Evolutionary conservation across 2,113 vertebrate species (phyloP).

Genomic region (Notiomystis cincta): DNA sequence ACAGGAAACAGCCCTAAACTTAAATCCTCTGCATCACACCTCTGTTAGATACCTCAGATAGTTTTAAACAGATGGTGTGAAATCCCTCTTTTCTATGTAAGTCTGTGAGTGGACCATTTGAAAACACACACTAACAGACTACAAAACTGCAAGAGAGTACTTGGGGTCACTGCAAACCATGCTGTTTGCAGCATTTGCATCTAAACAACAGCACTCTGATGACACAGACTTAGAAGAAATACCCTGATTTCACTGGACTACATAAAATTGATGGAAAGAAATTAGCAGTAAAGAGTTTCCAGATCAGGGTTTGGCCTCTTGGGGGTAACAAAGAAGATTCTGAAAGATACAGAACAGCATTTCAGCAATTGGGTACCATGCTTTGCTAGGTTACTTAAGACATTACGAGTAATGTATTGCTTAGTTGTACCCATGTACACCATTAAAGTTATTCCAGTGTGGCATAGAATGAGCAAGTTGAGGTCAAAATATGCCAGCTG

Average conservation of each 20-base stretch:
- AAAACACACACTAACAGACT: background rate
- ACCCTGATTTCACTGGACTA: constrained; percentile 44
- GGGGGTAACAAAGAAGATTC: constrained; percentile 67
- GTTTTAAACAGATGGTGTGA: background rate
- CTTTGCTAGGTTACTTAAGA: constrained; percentile 69
- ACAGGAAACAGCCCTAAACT: background rate
- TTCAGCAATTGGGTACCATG: constrained; percentile 59
- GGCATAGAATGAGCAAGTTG: constrained; percentile 61
- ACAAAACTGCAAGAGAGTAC: background rate
- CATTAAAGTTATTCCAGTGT: constrained; percentile 74
- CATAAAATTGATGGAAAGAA: constrained; percentile 64
- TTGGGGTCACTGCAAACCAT: background rate
- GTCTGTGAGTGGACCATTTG: background rate
- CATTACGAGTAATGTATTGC: constrained; percentile 71
- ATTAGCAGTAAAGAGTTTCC: constrained; percentile 66
- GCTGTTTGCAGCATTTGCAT: constrained; percentile 38
- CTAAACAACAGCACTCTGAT: constrained; percentile 28
- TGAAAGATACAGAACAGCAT: constrained; percentile 43
- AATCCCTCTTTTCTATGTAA: background rate
- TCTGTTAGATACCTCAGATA: background rate
- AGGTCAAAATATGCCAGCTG: constrained; percentile 70
- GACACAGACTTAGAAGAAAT: constrained; percentile 21
- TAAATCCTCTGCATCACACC: background rate
- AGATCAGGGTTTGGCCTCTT: constrained; percentile 52
- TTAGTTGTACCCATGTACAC: constrained; percentile 54